Conservation (phyloP, 2,888 invertebrate species). For the Caenorhabditis imperialis region DNA sequence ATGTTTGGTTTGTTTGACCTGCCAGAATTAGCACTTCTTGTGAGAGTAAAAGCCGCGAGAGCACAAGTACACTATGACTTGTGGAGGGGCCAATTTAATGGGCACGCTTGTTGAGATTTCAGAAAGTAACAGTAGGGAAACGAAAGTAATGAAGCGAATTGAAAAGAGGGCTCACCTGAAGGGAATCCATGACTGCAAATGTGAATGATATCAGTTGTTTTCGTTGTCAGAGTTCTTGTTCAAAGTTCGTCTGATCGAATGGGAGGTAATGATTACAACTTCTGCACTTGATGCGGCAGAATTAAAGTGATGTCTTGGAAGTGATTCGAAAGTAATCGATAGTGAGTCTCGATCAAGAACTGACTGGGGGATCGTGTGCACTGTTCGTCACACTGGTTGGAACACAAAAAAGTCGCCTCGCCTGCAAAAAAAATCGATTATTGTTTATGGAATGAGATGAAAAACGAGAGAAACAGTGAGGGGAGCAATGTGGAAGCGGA, state of each 20-base stretch:
- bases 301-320: slow-evolving; percentile 11
- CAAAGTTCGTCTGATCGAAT: slow-evolving; percentile 22
- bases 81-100: too few species aligned
- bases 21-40: slow-evolving; percentile 45
- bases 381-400: slow-evolving; percentile 55
- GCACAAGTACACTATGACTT: slow-evolving; percentile 3
- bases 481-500: slow-evolving; percentile 8
- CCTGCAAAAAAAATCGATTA: slow-evolving; percentile 34
- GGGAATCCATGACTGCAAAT: slow-evolving; percentile 26
- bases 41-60: slow-evolving; percentile 16
- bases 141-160: slow-evolving; percentile 1
- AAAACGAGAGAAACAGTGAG: neutral
- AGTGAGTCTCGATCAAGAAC: slow-evolving; percentile 41
- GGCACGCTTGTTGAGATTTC: too few species aligned
- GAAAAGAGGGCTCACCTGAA: slow-evolving; percentile 25
- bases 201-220: neutral
- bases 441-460: neutral
- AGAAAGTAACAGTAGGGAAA: too few species aligned
- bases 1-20: slow-evolving; percentile 46
- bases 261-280: slow-evolving; percentile 15
- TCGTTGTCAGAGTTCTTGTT: slow-evolving; percentile 30
- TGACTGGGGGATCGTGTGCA: slow-evolving; percentile 48
- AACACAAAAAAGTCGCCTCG: slow-evolving; percentile 54
- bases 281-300: slow-evolving; percentile 60
- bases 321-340: slow-evolving; percentile 25